These are phyloP conservation scores for western clawed frog (Xenopus tropicalis) DNA, from an alignment of 2,113 vertebrate species.

Conservation along the genomic window DNA sequence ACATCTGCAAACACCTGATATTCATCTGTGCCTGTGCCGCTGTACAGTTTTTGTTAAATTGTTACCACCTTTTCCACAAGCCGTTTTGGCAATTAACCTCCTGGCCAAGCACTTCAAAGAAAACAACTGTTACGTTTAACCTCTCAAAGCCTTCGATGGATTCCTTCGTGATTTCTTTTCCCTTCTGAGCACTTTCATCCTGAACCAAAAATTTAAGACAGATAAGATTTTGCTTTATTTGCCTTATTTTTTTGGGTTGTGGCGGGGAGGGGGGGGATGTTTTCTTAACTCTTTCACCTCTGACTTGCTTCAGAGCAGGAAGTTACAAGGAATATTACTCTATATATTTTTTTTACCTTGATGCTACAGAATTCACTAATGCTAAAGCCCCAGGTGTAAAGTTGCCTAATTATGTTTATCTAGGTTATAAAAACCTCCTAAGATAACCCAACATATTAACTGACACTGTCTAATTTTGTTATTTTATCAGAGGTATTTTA, in stretches of 20 bases:
- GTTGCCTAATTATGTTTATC: too few relatives aligned
- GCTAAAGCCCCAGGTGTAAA: too few relatives aligned
- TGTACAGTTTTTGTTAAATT: constrained; percentile 88
- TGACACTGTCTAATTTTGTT: too few relatives aligned
- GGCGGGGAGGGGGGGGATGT: constrained; percentile 28
- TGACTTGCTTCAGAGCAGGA: constrained; percentile 24
- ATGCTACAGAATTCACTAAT: too few relatives aligned
- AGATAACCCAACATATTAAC: too few relatives aligned
- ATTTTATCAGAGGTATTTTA: too few relatives aligned
- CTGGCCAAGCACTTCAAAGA: constrained; percentile 88
- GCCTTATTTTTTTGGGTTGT: constrained; percentile 47
- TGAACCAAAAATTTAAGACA: constrained; percentile 54
- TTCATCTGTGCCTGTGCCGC: constrained; percentile 70
- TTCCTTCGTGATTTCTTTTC: constrained; percentile 70
- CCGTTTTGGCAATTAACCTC: constrained; percentile 92
- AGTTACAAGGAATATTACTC: constrained; percentile 33
- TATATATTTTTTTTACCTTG: constrained; percentile 21
- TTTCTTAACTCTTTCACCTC: constrained; percentile 58
- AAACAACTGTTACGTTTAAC: constrained; percentile 84
- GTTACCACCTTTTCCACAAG: constrained; percentile 98
- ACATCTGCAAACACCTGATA: constrained; percentile 96
- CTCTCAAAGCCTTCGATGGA: constrained; percentile 73
- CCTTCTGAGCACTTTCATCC: constrained; percentile 83
- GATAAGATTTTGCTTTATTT: constrained; percentile 65
- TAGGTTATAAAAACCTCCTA: too few relatives aligned